These are phyloP conservation scores for Ahaetulla prasina DNA, from an alignment of 2,113 vertebrate species.

Conservation along the genomic window DNA sequence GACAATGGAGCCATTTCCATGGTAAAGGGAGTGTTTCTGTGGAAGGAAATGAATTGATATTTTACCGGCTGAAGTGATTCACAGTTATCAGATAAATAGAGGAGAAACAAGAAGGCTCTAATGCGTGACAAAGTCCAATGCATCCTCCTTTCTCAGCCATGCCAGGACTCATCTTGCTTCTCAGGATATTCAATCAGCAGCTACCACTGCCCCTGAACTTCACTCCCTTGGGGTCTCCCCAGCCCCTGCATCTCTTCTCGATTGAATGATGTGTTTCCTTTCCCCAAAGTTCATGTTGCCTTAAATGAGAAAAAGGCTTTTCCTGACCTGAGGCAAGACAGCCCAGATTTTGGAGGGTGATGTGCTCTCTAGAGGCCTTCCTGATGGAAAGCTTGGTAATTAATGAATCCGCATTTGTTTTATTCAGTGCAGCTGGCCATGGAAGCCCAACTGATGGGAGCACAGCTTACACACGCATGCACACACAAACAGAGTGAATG, in stretches of 20 bases:
- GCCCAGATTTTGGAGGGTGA: neutral
- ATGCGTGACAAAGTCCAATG: neutral
- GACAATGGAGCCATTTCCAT: neutral
- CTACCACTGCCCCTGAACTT: conserved; percentile 1
- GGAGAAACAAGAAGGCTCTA: neutral
- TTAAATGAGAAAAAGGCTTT: neutral
- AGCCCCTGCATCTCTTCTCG: neutral
- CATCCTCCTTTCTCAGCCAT: conserved; percentile 11
- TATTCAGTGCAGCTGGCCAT: conserved; percentile 32
- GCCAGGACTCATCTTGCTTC: neutral
- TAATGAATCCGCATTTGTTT: conserved; percentile 18
- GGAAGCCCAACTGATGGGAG: conserved; percentile 19
- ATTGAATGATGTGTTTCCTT: neutral
- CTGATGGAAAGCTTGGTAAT: conserved; percentile 16
- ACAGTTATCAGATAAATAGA: neutral
- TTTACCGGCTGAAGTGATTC: conserved; percentile 2
- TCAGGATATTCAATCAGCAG: conserved; percentile 12
- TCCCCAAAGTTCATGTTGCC: neutral
- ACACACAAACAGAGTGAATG: conserved; percentile 1
- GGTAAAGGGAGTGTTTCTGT: neutral
- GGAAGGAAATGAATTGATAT: neutral
- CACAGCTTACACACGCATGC: neutral
- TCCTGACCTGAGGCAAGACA: neutral
- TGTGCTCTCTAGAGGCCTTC: neutral
- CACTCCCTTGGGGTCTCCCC: neutral